phyloP scores from a whole-genome alignment of 2,113 vertebrate genomes.

The Colistium nudipinnis region DNA sequence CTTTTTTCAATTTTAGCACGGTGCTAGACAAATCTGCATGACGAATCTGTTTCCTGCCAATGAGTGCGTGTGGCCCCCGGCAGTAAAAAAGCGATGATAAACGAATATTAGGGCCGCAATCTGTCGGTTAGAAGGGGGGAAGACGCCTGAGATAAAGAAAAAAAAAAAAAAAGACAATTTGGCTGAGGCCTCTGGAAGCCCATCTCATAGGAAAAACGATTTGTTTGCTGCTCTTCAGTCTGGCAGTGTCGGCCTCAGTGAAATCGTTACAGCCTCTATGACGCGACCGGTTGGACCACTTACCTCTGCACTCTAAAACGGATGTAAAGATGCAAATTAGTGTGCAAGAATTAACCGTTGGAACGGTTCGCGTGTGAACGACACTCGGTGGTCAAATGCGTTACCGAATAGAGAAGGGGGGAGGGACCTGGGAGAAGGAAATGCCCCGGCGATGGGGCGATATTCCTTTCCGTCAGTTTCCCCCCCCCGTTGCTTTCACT shows the following conservation, averaged over 20 bases:
- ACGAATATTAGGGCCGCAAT: too few relatives aligned
- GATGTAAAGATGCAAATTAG: conserved; percentile 26
- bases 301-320: conserved; percentile 47
- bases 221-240: conserved; percentile 53
- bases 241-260: neutral
- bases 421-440: conserved; percentile 3
- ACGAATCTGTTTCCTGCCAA: conserved; percentile 27
- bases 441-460: conserved; percentile 5
- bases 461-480: conserved; percentile 13
- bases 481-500: conserved; percentile 23
- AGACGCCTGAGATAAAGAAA: conserved; percentile 39
- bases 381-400: conserved; percentile 12
- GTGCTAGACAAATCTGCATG: conserved; percentile 31
- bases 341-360: conserved; percentile 33
- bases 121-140: conserved; percentile 7
- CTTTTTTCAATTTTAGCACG: conserved; percentile 11
- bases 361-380: conserved; percentile 1
- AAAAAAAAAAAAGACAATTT: conserved; percentile 36
- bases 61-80: conserved; percentile 12
- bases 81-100: conserved; percentile 8
- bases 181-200: conserved; percentile 8
- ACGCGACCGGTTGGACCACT: conserved; percentile 36
- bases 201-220: conserved; percentile 23
- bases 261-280: conserved; percentile 20
- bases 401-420: conserved; percentile 15